phyloP scores from a whole-genome alignment of 2,113 vertebrate species.

The Ceuthmochares aereus region DNA sequence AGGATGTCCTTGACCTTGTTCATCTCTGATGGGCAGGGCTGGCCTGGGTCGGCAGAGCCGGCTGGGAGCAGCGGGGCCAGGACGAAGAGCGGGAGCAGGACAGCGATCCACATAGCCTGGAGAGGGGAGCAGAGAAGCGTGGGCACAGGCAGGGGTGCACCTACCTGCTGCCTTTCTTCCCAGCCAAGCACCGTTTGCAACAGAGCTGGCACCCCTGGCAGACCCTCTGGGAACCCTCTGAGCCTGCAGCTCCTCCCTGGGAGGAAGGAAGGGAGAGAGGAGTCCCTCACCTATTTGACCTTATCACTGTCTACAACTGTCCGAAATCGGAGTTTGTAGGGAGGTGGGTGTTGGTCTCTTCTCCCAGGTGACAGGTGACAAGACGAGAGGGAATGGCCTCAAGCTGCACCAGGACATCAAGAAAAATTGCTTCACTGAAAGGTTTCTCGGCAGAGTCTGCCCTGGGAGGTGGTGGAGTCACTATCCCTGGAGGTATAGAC shows the following conservation, averaged over 20 bases:
- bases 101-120: conserved; percentile 5
- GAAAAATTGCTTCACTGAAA: too few relatives aligned
- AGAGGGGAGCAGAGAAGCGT: background rate
- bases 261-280: background rate
- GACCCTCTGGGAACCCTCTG: background rate
- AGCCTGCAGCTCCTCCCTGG: background rate
- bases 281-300: background rate
- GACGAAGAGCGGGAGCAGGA: background rate
- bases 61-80: background rate
- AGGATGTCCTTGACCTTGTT: conserved; percentile 38
- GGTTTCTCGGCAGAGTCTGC: too few relatives aligned
- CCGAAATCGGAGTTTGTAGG: too few relatives aligned
- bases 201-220: background rate
- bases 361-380: too few relatives aligned
- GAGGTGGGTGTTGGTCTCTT: too few relatives aligned
- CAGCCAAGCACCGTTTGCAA: accelerated
- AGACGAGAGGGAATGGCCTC: too few relatives aligned
- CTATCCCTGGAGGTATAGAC: too few relatives aligned
- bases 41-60: accelerated
- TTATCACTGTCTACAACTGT: too few relatives aligned
- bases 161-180: background rate
- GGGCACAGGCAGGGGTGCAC: background rate
- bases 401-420: too few relatives aligned
- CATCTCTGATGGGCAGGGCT: background rate
- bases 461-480: too few relatives aligned